These are phyloP conservation scores for Lithobius niger DNA, from an alignment of 1,140 invertebrate genomes.

Conservation along the genomic window DNA sequence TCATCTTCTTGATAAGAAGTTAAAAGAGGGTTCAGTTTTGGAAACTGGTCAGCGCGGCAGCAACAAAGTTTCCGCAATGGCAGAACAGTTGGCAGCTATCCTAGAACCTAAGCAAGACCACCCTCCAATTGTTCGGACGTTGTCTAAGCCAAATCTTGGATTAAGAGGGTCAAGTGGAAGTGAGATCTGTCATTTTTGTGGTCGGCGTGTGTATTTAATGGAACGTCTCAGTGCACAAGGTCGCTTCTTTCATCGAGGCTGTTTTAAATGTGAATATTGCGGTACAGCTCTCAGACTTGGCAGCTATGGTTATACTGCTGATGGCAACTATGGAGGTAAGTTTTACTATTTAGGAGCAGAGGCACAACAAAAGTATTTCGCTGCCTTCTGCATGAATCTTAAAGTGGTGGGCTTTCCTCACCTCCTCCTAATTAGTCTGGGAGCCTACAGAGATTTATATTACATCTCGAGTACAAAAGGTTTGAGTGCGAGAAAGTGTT, in stretches of 20 bases:
- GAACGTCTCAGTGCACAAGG: slow-evolving; percentile 73
- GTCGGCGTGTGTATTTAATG: slow-evolving; percentile 74
- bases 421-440: too few relatives aligned
- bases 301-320: slow-evolving; percentile 32
- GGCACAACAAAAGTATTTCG: too few relatives aligned
- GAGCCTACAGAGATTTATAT: too few relatives aligned
- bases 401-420: too few relatives aligned
- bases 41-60: slow-evolving; percentile 48
- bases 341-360: not conserved
- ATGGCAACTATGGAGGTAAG: slow-evolving; percentile 22
- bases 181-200: slow-evolving; percentile 74
- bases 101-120: slow-evolving; percentile 13
- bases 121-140: slow-evolving; percentile 8
- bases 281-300: slow-evolving; percentile 50
- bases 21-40: slow-evolving; percentile 59
- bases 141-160: slow-evolving; percentile 33
- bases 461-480: too few relatives aligned
- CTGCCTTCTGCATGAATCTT: too few relatives aligned
- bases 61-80: slow-evolving; percentile 78
- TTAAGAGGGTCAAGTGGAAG: slow-evolving; percentile 49
- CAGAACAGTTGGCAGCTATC: slow-evolving; percentile 51
- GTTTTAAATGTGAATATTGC: slow-evolving; percentile 65
- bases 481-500: too few relatives aligned
- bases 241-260: slow-evolving; percentile 70
- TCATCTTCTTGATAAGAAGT: slow-evolving; percentile 60